Evolutionary conservation across 2,888 invertebrate genomes (phyloP), one percentile per base, ranked within the genome.

Genomic region (Melinaea marsaeus): DNA sequence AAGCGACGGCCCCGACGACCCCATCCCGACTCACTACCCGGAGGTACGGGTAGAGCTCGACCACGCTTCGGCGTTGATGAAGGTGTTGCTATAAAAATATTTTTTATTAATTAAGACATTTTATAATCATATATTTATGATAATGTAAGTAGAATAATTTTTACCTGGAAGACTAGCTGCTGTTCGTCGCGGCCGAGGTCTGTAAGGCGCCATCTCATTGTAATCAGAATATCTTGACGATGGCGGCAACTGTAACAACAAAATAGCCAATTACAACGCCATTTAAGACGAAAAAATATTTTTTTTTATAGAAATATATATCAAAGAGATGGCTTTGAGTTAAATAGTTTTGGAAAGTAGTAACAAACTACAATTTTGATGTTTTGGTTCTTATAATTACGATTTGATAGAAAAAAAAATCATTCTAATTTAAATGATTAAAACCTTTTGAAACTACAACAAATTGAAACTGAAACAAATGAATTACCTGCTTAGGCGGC

Each of bases 151-250:
- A 46, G 13, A 6, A 56, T 55, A 59, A 32, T 34, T 0, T 34
- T 65, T 77, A 91, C 91, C 91, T 76, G 91, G 91, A 71, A 91
- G 83, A 81, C 91, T 91, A 6, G 91, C 91, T 54, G 91, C 78
- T 42, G 87, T 81, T 54, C 90, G 79, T 77, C 90, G 78, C 80
- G 80, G 85, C 80, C 89, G 86, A 47, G 89, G 90, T 75, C 86
- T 83, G 68, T 90, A 90, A 11, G 90, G 90, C 67, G 90, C 85
- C 88, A 89, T 90, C 78, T 90, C 91, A 75, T 89, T 90, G 70
- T 85, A 84, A 69, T 91, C 91, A 48, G 90, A 90, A 73, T 88
- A 90, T 65, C 90, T 83, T 70, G 90, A 90, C 51, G 90, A 90
- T 48, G 85, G 82, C 69, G 86, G 85, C 72, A 83, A 72, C 90